Conservation (phyloP, 2,113 vertebrate species). For the Aviceda subcristata region DNA sequence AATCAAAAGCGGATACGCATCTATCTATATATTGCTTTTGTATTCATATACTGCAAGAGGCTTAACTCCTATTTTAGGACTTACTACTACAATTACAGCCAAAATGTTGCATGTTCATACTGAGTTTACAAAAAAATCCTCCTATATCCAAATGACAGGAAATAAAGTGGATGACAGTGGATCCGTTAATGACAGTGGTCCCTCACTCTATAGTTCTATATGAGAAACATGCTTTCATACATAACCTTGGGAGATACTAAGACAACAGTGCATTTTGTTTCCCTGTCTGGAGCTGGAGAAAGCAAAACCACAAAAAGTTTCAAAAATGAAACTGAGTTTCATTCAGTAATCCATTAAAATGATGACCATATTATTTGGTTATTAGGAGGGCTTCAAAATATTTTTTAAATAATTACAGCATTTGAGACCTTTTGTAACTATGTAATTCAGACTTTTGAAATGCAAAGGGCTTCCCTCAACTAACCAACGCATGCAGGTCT, state of each 20-base stretch:
- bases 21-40: background rate
- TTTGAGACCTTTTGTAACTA: background rate
- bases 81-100: background rate
- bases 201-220: background rate
- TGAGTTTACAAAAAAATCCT: background rate
- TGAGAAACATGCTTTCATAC: background rate
- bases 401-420: background rate
- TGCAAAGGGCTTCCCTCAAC: background rate
- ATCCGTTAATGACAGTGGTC: background rate
- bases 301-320: background rate
- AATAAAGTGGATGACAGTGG: background rate
- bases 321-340: background rate
- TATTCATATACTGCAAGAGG: background rate
- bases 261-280: background rate
- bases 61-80: background rate
- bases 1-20: background rate
- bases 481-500: background rate
- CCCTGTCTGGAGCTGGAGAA: background rate
- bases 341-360: background rate
- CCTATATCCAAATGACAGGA: background rate
- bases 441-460: background rate
- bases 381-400: background rate
- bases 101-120: background rate
- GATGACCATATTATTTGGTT: no score
- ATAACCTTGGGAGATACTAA: background rate